Percentiles rank a stretch among this genome's conserved stretches.
These are phyloP conservation scores for Octodon degus DNA, from an alignment of 2,113 vertebrate genomes.

Conservation along the genomic window DNA sequence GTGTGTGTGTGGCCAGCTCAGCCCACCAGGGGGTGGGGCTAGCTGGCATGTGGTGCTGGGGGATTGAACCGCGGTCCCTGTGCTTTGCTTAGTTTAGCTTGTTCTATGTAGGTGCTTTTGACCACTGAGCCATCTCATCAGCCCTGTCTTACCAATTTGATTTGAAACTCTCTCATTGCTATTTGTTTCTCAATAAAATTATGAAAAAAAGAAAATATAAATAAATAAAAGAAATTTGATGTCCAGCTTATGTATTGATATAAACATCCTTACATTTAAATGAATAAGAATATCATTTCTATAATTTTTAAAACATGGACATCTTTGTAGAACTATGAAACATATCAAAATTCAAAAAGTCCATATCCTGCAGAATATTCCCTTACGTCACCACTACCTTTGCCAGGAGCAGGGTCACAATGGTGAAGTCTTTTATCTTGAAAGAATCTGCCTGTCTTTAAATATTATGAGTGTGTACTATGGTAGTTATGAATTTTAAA, in stretches of 20 bases:
- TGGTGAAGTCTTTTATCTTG: not conserved
- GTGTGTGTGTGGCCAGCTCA: no score
- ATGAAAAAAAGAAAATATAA: no score
- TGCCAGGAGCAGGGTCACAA: not conserved
- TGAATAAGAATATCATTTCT: not conserved
- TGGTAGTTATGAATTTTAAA: not conserved
- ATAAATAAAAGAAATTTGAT: not conserved
- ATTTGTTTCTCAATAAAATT: no score
- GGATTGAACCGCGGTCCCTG: no score
- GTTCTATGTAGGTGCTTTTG: no score
- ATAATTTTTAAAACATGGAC: not conserved
- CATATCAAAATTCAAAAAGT: not conserved
- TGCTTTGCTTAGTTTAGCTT: no score
- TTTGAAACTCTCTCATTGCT: no score
- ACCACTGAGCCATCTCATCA: no score
- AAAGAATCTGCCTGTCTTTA: not conserved
- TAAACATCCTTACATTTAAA: not conserved
- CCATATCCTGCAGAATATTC: not conserved
- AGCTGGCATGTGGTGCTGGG: no score
- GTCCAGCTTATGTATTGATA: not conserved
- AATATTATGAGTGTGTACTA: not conserved
- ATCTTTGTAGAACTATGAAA: not conserved
- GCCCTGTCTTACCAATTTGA: no score
- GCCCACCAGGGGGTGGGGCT: no score
- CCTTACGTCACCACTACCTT: not conserved